Evolutionary conservation across 2,888 invertebrate species (phyloP).

Genomic region (Tetragnatha montana): DNA sequence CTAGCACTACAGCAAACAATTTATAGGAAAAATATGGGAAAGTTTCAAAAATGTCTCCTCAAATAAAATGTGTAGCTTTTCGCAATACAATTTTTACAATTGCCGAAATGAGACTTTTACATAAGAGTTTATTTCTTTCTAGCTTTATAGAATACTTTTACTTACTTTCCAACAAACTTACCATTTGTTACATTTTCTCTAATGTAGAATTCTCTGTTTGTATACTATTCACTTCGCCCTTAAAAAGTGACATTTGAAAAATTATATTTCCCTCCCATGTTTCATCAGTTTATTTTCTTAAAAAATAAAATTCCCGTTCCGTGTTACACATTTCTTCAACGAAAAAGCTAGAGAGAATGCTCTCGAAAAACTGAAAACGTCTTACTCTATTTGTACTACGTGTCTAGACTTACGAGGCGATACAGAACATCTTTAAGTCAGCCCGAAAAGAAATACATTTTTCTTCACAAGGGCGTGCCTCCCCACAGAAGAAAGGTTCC

Average conservation of each 20-base stretch:
- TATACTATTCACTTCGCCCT: not conserved
- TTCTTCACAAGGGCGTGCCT: not conserved
- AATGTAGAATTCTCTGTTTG: not conserved
- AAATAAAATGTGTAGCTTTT: too few species aligned
- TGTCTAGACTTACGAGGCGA: constrained; percentile 31
- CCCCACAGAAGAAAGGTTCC: not conserved
- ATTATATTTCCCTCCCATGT: not conserved
- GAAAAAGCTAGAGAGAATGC: not conserved
- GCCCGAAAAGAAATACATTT: constrained; percentile 2
- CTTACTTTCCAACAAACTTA: too few species aligned
- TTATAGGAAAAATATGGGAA: too few species aligned
- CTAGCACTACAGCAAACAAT: too few species aligned
- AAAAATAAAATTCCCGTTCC: not conserved
- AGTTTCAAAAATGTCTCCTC: too few species aligned
- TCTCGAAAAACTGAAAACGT: constrained; percentile 21
- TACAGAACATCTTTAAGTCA: not conserved
- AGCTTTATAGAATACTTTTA: too few species aligned
- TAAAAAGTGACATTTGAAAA: not conserved
- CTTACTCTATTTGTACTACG: constrained; percentile 43
- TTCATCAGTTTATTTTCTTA: not conserved
- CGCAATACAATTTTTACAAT: too few species aligned
- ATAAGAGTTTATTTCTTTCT: too few species aligned
- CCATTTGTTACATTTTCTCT: not conserved
- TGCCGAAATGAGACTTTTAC: too few species aligned
- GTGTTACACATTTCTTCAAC: not conserved